Evolutionary conservation across 2,888 invertebrate genomes (phyloP).

Genomic region (Acanthococcus lagerstroemiae): DNA sequence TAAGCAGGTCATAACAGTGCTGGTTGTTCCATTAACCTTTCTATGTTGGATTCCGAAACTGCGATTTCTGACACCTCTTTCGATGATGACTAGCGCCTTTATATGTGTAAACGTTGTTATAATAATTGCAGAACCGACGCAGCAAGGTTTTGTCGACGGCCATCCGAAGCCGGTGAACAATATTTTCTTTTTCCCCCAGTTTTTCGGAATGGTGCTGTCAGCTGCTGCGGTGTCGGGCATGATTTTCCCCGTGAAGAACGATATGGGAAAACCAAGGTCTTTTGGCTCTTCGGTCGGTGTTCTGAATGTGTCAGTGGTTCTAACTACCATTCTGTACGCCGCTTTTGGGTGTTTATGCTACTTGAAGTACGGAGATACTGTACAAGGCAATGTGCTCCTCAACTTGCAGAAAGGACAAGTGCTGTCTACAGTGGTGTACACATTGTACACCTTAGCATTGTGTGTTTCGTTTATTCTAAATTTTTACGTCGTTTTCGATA

Average conservation of each 20-base stretch:
- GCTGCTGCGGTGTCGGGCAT: conserved; percentile 90
- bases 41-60: neutral
- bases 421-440: neutral
- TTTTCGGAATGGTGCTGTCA: conserved; percentile 91
- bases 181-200: conserved; percentile 62
- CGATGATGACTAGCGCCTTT: neutral
- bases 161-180: neutral
- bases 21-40: neutral
- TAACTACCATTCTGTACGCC: conserved; percentile 70
- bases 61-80: conserved; percentile 2
- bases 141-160: neutral
- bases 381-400: conserved; percentile 73
- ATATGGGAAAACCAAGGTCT: conserved; percentile 75
- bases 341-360: conserved; percentile 86
- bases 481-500: conserved; percentile 10
- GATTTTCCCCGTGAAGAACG: conserved; percentile 83
- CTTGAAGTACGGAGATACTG: conserved; percentile 62
- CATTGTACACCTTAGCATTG: neutral
- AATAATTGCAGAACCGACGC: neutral
- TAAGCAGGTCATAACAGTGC: neutral
- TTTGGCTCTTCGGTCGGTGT: conserved; percentile 75
- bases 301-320: conserved; percentile 69
- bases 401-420: conserved; percentile 52
- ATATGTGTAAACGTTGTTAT: conserved; percentile 3
- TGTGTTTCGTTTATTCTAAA: conserved; percentile 6